Base-by-base conservation (phyloP, 92 coral and sea anemone species). In the Muricea muricata region DNA sequence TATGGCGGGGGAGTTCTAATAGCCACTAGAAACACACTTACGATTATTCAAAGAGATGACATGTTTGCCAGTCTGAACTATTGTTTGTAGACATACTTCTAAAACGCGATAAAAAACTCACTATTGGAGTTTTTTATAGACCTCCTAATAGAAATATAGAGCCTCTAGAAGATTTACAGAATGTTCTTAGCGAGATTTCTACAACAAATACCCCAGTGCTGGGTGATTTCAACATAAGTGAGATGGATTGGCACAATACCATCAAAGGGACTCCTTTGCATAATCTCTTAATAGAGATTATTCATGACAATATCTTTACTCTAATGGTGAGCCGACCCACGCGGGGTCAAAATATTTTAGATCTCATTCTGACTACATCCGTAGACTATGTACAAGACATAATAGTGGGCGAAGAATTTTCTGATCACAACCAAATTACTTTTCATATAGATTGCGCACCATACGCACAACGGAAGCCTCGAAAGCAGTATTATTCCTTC, bases 61-160 rank as follows among this genome's bases (percentile, higher is more conserved):
- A 40, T 80, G 25, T 28, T 34, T 56, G 50, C 41, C 31, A 45
- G 60, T 34, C 80, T 40, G 80, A 74, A 46, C 71, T 79, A 30
- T 47, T 57, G 67, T 52, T 57, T 52, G 84, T 32, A 50, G 84
- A 79, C 25, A 57, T 58, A 17, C 3, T 20, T 6, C 23, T 50
- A 6, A 50, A 50, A 13, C 69, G 58, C 71, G 33, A 79, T 15
- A 33, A n/a, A n/a, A n/a, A 46, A 40, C 17, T 57, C 37, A 79
- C 84, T 18, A 30, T 79, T 11, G 73, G 71, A 52, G 55, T 79
- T 52, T 79, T 79, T 46, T 79, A 79, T 34, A 29, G 84, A 57
- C 88, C 88, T 24, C 88, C 88, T 34, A 31, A 55, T 70, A 55
- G 50, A 33, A 52, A 57, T 79, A n/a, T 57, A 31, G 32, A 78